phyloP scores from a whole-genome alignment of 2,113 vertebrate species.

The Petromus typicus region DNA sequence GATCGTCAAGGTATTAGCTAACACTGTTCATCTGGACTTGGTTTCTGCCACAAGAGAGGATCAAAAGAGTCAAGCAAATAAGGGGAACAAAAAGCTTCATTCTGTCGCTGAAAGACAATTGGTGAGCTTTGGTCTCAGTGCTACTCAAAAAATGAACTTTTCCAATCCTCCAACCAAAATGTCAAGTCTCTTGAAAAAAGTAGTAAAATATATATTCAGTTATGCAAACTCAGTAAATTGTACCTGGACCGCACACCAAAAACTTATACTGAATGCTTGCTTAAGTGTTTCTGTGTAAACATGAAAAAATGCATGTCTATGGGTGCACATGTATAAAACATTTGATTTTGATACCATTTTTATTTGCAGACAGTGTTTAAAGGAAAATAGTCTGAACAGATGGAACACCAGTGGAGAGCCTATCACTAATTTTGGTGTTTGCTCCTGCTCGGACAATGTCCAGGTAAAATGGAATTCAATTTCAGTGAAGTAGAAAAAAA shows the following conservation, averaged over 20 bases:
- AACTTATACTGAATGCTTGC: neutral
- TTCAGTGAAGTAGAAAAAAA: neutral
- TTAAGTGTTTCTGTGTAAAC: neutral
- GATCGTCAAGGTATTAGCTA: neutral
- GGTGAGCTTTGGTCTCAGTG: neutral
- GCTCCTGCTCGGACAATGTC: slow-evolving; percentile 89
- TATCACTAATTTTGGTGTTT: slow-evolving; percentile 85
- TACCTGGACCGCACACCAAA: neutral
- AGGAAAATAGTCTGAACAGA: slow-evolving; percentile 75
- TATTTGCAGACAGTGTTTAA: slow-evolving; percentile 89
- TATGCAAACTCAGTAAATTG: slow-evolving; percentile 9
- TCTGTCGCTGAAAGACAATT: neutral
- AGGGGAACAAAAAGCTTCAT: neutral
- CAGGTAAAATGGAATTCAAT: slow-evolving; percentile 83
- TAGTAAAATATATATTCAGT: neutral
- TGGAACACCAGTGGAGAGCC: slow-evolving; percentile 90
- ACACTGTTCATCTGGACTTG: neutral
- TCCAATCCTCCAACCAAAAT: neutral
- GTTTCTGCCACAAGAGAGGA: neutral
- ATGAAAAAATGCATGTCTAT: neutral
- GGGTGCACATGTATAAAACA: neutral
- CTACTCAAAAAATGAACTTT: neutral
- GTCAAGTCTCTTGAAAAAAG: neutral
- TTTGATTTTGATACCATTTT: slow-evolving; percentile 58
- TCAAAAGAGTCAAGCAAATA: slow-evolving; percentile 29